These are phyloP conservation scores for Rotaria sp. DNA, from an alignment of 2,888 invertebrate species.

Conservation along the genomic window DNA sequence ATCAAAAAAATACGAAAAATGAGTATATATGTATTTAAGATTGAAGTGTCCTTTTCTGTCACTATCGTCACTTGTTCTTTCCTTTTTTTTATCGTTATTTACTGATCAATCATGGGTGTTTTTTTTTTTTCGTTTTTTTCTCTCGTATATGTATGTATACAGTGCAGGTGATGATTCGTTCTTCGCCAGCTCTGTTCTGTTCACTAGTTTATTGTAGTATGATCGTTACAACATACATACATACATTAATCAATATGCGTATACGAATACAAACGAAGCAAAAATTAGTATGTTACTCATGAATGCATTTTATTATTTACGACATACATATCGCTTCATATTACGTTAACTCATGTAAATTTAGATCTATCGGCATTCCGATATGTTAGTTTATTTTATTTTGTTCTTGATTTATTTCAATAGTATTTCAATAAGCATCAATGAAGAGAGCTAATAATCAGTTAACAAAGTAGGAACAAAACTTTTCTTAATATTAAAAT, in stretches of 20 bases:
- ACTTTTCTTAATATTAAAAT: background rate
- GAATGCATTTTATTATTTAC: background rate
- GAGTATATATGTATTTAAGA: background rate
- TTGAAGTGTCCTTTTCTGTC: background rate
- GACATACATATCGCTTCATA: no score
- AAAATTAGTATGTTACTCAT: background rate
- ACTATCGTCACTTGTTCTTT: background rate
- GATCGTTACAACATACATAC: no score
- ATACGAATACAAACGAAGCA: background rate
- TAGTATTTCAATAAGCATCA: no score
- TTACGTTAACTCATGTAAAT: background rate
- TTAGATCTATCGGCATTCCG: background rate
- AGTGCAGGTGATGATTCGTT: background rate
- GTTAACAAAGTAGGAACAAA: no score
- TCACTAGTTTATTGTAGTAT: background rate
- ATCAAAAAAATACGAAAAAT: background rate
- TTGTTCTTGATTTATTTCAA: background rate
- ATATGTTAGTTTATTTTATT: background rate
- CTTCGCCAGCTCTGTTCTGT: background rate
- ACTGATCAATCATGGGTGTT: background rate
- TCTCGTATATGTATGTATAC: background rate
- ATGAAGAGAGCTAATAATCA: no score
- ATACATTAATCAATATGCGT: background rate
- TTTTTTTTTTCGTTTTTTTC: background rate
- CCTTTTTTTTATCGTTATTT: background rate